Evolutionary conservation across 2,797 vertebrate genomes (phyloP).

Genomic region (Dromococcyx pavoninus): DNA sequence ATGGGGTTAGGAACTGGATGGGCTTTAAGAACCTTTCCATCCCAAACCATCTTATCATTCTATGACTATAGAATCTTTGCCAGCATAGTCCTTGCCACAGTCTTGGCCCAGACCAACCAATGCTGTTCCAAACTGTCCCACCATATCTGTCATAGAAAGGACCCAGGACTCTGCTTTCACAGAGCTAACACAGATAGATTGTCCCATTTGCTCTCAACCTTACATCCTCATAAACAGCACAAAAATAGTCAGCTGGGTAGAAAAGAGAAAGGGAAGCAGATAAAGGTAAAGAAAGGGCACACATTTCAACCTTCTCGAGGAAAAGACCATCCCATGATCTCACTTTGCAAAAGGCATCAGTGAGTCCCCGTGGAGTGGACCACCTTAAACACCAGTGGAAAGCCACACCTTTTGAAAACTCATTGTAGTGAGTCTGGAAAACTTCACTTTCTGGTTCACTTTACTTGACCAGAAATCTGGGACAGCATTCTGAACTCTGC

Average conservation of each 20-base stretch:
- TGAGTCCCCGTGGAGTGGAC: neutral
- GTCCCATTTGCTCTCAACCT: neutral
- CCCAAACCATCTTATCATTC: too few species aligned
- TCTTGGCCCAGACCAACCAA: neutral
- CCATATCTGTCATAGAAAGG: neutral
- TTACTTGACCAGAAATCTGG: neutral
- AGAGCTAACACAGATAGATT: rapidly evolving
- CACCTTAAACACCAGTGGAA: neutral
- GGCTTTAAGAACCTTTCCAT: too few species aligned
- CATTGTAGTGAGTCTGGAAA: neutral
- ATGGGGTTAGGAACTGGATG: too few species aligned
- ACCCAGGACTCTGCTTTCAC: neutral
- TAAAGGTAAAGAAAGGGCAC: neutral
- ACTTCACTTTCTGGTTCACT: neutral
- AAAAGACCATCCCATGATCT: neutral
- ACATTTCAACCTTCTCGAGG: neutral
- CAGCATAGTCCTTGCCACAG: neutral
- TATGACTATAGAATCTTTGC: too few species aligned
- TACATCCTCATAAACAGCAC: neutral
- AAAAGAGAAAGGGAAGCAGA: neutral
- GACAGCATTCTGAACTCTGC: neutral
- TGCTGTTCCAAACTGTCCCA: neutral
- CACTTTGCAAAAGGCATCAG: neutral
- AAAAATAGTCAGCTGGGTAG: neutral
- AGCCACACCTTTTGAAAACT: neutral